Percentiles rank a stretch among this genome's conserved stretches.
Conservation (phyloP, 2,888 invertebrate genomes). For the Sphaerophoria taeniata region DNA sequence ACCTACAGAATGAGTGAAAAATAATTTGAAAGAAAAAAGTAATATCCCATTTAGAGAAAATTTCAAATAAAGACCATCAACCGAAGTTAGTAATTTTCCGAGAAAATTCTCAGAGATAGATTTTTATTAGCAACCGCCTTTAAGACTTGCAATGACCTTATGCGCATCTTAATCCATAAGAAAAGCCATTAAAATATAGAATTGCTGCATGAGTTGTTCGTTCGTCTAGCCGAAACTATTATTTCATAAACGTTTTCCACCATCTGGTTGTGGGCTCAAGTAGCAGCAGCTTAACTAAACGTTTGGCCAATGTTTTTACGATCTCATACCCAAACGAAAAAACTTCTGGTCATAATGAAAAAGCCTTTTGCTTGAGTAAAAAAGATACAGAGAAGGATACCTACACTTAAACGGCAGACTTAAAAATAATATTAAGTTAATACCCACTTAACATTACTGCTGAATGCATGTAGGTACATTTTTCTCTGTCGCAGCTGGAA, state of each 20-base stretch:
- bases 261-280: slow-evolving; percentile 41
- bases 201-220: slow-evolving; percentile 47
- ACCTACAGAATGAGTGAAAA: no score
- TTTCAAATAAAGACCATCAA: no score
- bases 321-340: slow-evolving; percentile 48
- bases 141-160: background rate
- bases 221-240: slow-evolving; percentile 29
- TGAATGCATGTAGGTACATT: slow-evolving; percentile 21
- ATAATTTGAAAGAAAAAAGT: no score
- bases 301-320: slow-evolving; percentile 69
- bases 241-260: slow-evolving; percentile 56
- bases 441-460: slow-evolving; percentile 45
- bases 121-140: no score
- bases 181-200: slow-evolving; percentile 47
- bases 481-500: slow-evolving; percentile 6
- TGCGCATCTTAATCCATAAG: background rate
- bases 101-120: no score
- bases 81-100: no score
- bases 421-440: slow-evolving; percentile 37
- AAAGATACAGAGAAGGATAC: background rate
- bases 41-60: no score
- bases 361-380: slow-evolving; percentile 38
- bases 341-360: slow-evolving; percentile 67
- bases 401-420: slow-evolving; percentile 8
- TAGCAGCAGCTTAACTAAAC: slow-evolving; percentile 37